phyloP scores from a whole-genome alignment of 2,888 invertebrate genomes.

The Theretra japonica region DNA sequence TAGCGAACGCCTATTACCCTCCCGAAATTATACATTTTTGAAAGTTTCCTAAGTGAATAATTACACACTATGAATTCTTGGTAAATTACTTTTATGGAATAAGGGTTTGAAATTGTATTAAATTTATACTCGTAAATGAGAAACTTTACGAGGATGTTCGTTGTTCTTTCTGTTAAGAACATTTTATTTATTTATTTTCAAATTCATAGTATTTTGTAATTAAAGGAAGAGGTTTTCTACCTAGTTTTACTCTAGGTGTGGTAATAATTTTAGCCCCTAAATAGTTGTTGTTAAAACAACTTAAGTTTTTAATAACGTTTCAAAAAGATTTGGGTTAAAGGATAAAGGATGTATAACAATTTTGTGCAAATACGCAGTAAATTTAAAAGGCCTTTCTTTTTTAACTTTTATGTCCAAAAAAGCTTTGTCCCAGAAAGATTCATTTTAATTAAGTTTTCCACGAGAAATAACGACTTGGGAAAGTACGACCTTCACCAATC shows the following conservation, averaged over 20 bases:
- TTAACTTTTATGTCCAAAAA: slow-evolving; percentile 65
- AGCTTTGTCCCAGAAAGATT: slow-evolving; percentile 69
- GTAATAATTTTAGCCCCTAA: too few species aligned
- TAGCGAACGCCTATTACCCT: slow-evolving; percentile 21
- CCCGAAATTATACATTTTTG: slow-evolving; percentile 28
- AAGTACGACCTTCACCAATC: slow-evolving; percentile 73
- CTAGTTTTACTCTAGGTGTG: too few species aligned
- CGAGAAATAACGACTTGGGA: slow-evolving; percentile 67
- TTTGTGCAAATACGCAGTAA: slow-evolving; percentile 48
- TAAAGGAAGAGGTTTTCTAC: too few species aligned
- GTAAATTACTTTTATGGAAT: slow-evolving; percentile 14
- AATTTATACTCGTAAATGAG: too few species aligned
- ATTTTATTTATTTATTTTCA: too few species aligned
- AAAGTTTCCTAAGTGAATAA: slow-evolving; percentile 13
- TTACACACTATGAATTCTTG: slow-evolving; percentile 18
- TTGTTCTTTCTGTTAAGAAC: too few species aligned
- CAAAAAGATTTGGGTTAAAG: too few species aligned
- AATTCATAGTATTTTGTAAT: too few species aligned
- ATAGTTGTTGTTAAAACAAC: too few species aligned
- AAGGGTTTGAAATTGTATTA: background rate
- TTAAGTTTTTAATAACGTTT: too few species aligned
- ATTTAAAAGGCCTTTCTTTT: slow-evolving; percentile 55
- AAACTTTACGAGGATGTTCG: too few species aligned
- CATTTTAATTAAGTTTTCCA: slow-evolving; percentile 80
- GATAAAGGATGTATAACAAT: slow-evolving; percentile 42